Base-by-base conservation (phyloP, 2,797 vertebrate genomes). In the Hippopotamyrus pictus region DNA sequence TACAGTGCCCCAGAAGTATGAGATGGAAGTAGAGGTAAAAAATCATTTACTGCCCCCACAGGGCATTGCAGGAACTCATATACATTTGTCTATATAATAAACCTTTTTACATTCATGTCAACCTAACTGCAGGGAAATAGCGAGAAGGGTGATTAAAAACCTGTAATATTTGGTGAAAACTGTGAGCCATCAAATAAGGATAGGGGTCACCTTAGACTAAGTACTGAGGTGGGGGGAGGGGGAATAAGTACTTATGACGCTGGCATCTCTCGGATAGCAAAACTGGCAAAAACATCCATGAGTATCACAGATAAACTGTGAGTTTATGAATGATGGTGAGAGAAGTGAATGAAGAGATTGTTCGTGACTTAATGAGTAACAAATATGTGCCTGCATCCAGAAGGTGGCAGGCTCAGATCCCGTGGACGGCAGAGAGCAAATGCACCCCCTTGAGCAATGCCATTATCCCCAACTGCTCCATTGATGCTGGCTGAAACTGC, bases 191-290 rank as follows among this genome's bases (percentile, higher is more conserved):
- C 62, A 25, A 65, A 65, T 12, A 69, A 69, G 62, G n/a, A 57
- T n/a, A 12, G 25, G 25, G 62, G 62, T 69, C 25, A 69, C 62
- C 25, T 69, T 14, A 69, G 25, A 69, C 25, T 33, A 33, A 4
- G 25, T 33, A 12, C 25, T 33, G 25, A 29, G 25, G 25, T 11
- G 25, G 46, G 87, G 69, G 91, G 82, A 89, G 91, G 73, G 91
- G 90, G 90, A 89, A 17, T 53, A 53, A 51, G 91, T 92, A 90
- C 91, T 91, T 59, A 91, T 88, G 19, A 90, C 90, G 90, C 90
- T 90, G 92, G 89, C 46, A 59, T 86, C 88, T 88, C 90, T 89
- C 89, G 25, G 82, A 82, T 22, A 17, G 12, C 29, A 37, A 37
- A 46, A 46, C 37, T 83, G 41, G 62, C 9, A 11, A 65, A 59